Percentiles rank a stretch among this genome's conserved stretches.
These are phyloP conservation scores for Xiphophorus maculatus DNA, from an alignment of 2,113 vertebrate genomes.

Conservation along the genomic window DNA sequence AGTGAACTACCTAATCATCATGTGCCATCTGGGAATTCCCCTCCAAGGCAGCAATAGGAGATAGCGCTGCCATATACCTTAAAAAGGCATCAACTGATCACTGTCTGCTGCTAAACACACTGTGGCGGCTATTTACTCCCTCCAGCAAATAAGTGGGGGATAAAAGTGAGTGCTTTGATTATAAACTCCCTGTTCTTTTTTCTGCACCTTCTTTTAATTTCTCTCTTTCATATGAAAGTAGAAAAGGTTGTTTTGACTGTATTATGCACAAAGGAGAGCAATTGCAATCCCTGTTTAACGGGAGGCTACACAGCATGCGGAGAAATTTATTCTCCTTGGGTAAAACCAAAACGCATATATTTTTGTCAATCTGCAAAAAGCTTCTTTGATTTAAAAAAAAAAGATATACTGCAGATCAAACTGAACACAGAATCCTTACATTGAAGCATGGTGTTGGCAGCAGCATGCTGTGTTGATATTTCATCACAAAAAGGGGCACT, in stretches of 20 bases:
- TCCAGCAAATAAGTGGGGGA: constrained; percentile 62
- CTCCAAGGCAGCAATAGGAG: constrained; percentile 71
- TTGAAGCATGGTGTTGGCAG: background rate
- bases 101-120: constrained; percentile 62
- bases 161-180: constrained; percentile 74
- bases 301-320: background rate
- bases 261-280: constrained; percentile 34
- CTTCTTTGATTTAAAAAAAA: no score
- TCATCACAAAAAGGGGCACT: background rate
- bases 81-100: constrained; percentile 69
- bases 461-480: no score
- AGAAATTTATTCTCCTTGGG: background rate
- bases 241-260: constrained; percentile 82
- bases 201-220: constrained; percentile 79
- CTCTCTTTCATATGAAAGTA: constrained; percentile 82
- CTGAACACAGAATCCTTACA: background rate
- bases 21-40: constrained; percentile 78
- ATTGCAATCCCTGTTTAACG: background rate
- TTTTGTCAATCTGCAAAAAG: background rate
- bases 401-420: background rate
- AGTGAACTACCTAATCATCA: constrained; percentile 78
- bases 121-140: constrained; percentile 63
- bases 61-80: constrained; percentile 67
- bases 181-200: constrained; percentile 79
- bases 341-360: background rate